Percentiles rank a stretch among this genome's conserved stretches.
phyloP scores from a whole-genome alignment of 2,113 vertebrate species.

The Potamarius usumacintae region DNA sequence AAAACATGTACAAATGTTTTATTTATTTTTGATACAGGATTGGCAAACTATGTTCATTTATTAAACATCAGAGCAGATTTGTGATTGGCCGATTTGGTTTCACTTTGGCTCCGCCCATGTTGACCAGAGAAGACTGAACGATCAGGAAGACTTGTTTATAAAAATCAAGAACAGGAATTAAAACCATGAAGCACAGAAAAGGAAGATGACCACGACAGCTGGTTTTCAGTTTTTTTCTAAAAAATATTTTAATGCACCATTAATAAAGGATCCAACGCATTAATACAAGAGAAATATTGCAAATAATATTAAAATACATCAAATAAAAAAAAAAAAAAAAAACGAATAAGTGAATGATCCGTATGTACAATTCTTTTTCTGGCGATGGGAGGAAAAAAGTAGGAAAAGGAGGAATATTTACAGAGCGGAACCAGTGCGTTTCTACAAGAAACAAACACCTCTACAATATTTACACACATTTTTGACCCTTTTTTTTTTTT shows the following conservation, averaged over 20 bases:
- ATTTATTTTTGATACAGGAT: too few species aligned
- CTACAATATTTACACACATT: constrained; percentile 80
- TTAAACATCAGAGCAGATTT: not conserved
- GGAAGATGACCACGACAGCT: not conserved
- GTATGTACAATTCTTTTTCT: constrained; percentile 78
- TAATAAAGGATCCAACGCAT: constrained; percentile 84
- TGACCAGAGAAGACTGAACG: not conserved
- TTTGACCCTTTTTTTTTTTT: constrained; percentile 56
- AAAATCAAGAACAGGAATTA: not conserved
- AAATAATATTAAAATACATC: constrained; percentile 83
- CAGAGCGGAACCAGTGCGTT: constrained; percentile 77
- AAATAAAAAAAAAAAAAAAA: constrained; percentile 74
- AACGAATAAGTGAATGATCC: constrained; percentile 71
- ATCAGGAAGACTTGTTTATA: not conserved
- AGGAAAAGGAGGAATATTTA: constrained; percentile 78
- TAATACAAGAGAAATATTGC: constrained; percentile 84
- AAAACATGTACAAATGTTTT: too few species aligned
- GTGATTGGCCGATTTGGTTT: not conserved
- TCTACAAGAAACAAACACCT: constrained; percentile 83
- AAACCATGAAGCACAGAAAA: not conserved
- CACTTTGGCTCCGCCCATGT: not conserved
- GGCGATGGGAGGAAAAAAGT: constrained; percentile 64
- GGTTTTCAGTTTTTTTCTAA: constrained; percentile 68
- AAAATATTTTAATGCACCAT: constrained; percentile 87
- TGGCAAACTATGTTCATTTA: too few species aligned